Conservation (phyloP, 2,113 vertebrate species). For the Atherinomorus stipes region DNA sequence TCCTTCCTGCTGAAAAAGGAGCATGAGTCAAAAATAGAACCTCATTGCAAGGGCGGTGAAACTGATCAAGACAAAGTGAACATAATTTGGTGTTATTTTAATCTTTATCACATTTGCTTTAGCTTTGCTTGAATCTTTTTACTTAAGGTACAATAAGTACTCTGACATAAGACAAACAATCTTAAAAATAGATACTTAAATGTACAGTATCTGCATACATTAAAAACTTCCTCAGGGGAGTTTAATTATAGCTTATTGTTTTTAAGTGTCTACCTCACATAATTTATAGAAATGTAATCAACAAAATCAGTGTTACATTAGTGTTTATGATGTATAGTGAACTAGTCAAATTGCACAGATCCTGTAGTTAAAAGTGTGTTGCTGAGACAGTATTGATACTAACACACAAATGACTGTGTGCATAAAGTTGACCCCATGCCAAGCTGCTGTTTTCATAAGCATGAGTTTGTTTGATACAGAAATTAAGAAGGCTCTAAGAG, state of each 20-base stretch:
- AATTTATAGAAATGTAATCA: background rate
- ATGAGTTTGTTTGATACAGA: too few species aligned
- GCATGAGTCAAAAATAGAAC: constrained; percentile 43
- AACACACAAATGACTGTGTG: too few species aligned
- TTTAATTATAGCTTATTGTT: too few species aligned
- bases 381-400: too few species aligned
- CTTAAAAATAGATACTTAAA: background rate
- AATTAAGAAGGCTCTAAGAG: background rate
- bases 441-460: too few species aligned
- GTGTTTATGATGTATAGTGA: too few species aligned
- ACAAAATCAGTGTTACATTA: background rate
- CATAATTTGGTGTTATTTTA: constrained; percentile 31
- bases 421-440: too few species aligned
- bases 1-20: constrained; percentile 4
- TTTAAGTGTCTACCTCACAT: too few species aligned
- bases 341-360: too few species aligned
- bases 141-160: background rate
- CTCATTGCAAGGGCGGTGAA: background rate
- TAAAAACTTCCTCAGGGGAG: background rate
- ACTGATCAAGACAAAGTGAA: constrained; percentile 38
- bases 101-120: background rate
- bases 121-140: background rate
- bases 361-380: too few species aligned
- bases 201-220: background rate
- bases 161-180: background rate